Base-by-base conservation (phyloP, 2,888 invertebrate genomes). In the Drosophila neotestacea region DNA sequence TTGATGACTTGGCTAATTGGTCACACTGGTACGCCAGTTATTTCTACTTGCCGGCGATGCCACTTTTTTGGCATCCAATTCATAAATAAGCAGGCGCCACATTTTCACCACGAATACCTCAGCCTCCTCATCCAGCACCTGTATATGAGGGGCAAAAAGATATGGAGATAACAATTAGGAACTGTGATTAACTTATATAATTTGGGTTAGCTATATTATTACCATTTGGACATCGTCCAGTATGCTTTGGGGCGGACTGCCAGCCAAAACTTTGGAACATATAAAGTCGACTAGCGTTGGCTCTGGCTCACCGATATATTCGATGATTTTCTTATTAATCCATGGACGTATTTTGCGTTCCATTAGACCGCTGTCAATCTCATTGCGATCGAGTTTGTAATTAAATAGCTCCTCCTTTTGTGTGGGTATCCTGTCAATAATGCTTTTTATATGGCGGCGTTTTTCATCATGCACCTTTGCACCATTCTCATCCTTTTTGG, bases 61-160 rank as follows among this genome's bases (percentile, higher is more conserved):
- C 98, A 92, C 97, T 94, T 93, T 98, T 94, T 99, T 99, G 65
- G 99, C 98, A 94, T 99, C 99, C 85, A 99, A 97, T 95, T 99
- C 99, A 94, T 99, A 99, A 90, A 99, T 99, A 77, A 99, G 95
- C 90, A 99, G 94, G 84, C 99, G 95, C 99, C 99, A 99, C 98
- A 99, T 98, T 95, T 99, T 99, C 77, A 99, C 98, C 88, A 99
- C 99, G 94, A 99, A 99, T 81, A 99, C 98, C 94, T 99, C 99
- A 4, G 99, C 99, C 93, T 99, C 99, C 92, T 99, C 99, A 93
- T 99, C 99, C 90, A 99, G 94, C 82, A 99, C 98, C 99, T 99
- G 92, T 4, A 22, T 32, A 9, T 2, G 32, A 16, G 46, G 11
- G 3, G 32, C 2, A 32, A 6, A 6, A 32, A 51, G 11, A n/a